Percentiles rank a stretch among this genome's conserved stretches.
phyloP scores from a whole-genome alignment of 2,113 vertebrate species.

The Terrapene triunguis region DNA sequence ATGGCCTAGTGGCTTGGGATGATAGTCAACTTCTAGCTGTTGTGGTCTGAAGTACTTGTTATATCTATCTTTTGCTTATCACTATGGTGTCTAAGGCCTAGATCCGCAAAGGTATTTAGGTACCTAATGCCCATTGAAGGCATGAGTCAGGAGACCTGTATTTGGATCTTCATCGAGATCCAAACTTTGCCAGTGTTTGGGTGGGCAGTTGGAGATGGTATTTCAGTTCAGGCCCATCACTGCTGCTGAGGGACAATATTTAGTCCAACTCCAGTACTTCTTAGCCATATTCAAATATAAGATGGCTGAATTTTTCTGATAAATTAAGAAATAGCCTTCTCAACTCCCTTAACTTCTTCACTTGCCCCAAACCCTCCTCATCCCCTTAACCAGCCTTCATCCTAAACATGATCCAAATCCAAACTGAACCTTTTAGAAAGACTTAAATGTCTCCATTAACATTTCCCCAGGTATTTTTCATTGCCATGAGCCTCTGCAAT shows the following conservation, averaged over 20 bases:
- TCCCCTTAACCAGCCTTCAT: not conserved
- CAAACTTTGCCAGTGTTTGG: not conserved
- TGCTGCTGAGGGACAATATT: not conserved
- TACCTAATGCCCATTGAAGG: not conserved
- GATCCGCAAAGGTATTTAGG: not conserved
- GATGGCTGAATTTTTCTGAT: not conserved
- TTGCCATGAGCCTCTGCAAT: slow-evolving; percentile 14
- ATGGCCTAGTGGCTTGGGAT: not conserved
- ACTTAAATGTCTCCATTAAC: slow-evolving; percentile 3
- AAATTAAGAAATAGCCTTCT: not conserved
- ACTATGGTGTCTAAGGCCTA: not conserved
- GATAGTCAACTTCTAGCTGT: not conserved
- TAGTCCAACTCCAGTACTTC: not conserved
- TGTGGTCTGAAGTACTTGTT: not conserved
- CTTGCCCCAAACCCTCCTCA: not conserved
- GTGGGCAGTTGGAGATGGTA: not conserved
- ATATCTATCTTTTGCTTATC: not conserved
- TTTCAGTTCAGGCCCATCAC: not conserved
- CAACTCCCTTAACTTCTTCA: not conserved
- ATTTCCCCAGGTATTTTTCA: slow-evolving; percentile 33
- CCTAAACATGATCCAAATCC: not conserved
- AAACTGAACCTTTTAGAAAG: not conserved
- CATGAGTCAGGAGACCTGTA: not conserved
- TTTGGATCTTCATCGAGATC: not conserved
- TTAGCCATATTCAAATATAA: not conserved